phyloP scores from a whole-genome alignment of 2,888 invertebrate species.

The Deroplatys truncata region DNA sequence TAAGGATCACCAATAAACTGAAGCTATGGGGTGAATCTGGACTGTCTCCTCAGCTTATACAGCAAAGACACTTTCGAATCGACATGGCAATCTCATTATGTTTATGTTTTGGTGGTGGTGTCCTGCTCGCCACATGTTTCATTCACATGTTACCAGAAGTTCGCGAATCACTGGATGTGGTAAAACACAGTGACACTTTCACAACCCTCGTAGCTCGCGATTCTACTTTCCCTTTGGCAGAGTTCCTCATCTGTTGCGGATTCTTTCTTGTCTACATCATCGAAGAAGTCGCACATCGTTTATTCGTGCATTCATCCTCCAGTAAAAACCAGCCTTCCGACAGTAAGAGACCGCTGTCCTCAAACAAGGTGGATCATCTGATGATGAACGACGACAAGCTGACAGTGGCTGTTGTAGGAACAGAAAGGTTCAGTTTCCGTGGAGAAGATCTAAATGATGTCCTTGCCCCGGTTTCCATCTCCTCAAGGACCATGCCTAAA shows the following conservation, averaged over 20 bases:
- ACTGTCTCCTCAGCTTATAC: conserved; percentile 16
- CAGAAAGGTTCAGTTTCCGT: not conserved
- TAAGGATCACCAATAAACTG: conserved; percentile 46
- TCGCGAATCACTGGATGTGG: conserved; percentile 43
- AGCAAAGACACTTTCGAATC: conserved; percentile 23
- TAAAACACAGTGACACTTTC: conserved; percentile 34
- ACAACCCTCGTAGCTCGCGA: conserved; percentile 26
- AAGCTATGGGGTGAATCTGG: conserved; percentile 41
- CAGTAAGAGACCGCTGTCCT: not conserved
- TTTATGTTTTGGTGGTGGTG: conserved; percentile 53
- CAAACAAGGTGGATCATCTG: not conserved
- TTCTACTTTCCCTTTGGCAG: conserved; percentile 45
- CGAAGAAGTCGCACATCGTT: conserved; percentile 45
- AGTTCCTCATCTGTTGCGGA: conserved; percentile 50
- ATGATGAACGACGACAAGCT: not conserved
- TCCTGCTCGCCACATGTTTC: conserved; percentile 54
- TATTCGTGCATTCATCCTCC: conserved; percentile 41
- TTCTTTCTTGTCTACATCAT: conserved; percentile 54
- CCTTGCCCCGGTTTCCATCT: not conserved
- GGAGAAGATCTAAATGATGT: not conserved
- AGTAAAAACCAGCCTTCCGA: conserved; percentile 35
- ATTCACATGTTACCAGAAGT: conserved; percentile 56
- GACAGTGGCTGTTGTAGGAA: not conserved
- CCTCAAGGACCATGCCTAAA: not conserved
- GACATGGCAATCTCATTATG: conserved; percentile 35